These are phyloP conservation scores for Sinodicranocentrus sp. DNA, from an alignment of 2,888 invertebrate genomes.

Conservation along the genomic window DNA sequence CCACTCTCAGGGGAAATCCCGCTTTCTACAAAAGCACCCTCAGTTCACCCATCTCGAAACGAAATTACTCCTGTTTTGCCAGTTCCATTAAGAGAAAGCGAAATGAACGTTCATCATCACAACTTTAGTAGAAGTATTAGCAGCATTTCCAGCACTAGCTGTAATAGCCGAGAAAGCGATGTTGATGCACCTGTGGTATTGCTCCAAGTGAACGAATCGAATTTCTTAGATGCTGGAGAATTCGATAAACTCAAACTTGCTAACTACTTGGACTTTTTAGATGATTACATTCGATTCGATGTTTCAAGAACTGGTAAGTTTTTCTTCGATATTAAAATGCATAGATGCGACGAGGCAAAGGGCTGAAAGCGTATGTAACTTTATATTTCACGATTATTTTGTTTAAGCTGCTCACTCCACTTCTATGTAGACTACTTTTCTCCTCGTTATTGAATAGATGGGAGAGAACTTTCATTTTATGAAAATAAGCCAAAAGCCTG, in stretches of 20 bases:
- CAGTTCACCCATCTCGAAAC: neutral
- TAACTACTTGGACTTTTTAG: conserved; percentile 59
- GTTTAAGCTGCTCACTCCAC: too few species aligned
- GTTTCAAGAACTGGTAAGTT: conserved; percentile 66
- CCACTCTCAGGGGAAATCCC: too few species aligned
- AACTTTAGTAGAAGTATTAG: too few species aligned
- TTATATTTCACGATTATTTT: too few species aligned
- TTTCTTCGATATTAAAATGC: too few species aligned
- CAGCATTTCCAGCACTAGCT: neutral
- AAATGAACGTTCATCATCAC: too few species aligned
- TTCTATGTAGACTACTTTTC: neutral
- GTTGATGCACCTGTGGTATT: neutral
- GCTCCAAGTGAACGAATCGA: neutral
- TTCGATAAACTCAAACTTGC: conserved; percentile 27
- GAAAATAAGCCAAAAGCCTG: neutral
- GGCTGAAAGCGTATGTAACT: too few species aligned
- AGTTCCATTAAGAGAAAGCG: neutral
- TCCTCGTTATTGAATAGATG: neutral
- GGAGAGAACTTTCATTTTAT: neutral
- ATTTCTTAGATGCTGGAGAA: conserved; percentile 14
- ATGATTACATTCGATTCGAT: conserved; percentile 70
- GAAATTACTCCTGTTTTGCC: neutral
- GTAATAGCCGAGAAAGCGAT: neutral
- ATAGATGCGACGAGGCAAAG: too few species aligned
- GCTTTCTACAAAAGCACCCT: too few species aligned